phyloP scores from a whole-genome alignment of 2,113 vertebrate genomes.

The Cairina moschata region DNA sequence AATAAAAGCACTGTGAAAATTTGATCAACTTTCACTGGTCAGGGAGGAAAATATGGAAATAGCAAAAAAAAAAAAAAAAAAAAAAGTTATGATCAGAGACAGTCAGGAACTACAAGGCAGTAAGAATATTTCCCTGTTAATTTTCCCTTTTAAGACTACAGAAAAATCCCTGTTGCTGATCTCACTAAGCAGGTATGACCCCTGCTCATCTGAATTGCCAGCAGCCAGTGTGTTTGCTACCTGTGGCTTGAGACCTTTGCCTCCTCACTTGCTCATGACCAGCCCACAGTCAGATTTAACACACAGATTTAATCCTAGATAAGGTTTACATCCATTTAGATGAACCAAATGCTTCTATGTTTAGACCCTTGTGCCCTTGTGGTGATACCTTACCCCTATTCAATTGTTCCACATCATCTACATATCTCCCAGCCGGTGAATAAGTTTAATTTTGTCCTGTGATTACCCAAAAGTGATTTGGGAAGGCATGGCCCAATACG shows the following conservation, averaged over 20 bases:
- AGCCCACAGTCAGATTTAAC: neutral
- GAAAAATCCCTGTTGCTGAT: neutral
- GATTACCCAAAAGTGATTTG: slow-evolving; percentile 12
- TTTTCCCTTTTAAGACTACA: neutral
- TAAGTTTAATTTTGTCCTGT: slow-evolving; percentile 16
- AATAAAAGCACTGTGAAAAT: neutral
- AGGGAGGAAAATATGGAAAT: neutral
- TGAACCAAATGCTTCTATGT: neutral
- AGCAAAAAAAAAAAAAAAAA: neutral
- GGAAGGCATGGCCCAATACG: neutral
- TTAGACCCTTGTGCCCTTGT: neutral
- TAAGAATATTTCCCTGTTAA: neutral
- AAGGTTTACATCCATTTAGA: neutral
- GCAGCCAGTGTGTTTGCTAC: neutral
- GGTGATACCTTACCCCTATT: neutral
- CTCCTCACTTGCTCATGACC: neutral
- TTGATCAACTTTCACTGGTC: neutral
- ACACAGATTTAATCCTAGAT: neutral
- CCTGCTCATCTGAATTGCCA: neutral
- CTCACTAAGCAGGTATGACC: neutral
- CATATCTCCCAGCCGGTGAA: neutral
- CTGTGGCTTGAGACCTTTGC: neutral
- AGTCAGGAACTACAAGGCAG: neutral
- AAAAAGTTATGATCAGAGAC: neutral
- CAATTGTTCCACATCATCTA: neutral